Conservation (phyloP, 1,140 invertebrate genomes). For the Andrena cerasifolii region DNA sequence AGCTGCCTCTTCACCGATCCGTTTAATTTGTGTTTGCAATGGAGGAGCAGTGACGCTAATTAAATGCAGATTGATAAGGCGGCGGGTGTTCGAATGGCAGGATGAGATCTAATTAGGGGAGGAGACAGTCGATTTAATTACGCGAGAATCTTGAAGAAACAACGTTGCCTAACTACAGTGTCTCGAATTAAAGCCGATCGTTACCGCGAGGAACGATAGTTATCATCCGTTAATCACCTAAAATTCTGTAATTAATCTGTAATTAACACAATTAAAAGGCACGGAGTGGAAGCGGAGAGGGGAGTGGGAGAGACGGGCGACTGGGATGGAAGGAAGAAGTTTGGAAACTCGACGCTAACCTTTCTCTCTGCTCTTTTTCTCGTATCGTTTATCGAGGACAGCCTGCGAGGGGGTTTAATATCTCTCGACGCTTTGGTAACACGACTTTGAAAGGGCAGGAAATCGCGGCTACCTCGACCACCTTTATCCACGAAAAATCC, state of each 20-base stretch:
- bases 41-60: slow-evolving; percentile 25
- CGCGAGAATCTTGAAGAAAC: slow-evolving; percentile 5
- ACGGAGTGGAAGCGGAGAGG: too few relatives aligned
- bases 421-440: background rate
- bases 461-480: background rate
- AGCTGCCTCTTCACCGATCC: background rate
- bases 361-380: background rate
- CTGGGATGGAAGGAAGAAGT: background rate
- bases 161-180: background rate
- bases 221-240: background rate
- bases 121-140: slow-evolving; percentile 28
- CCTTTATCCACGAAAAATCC: background rate
- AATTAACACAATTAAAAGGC: too few relatives aligned
- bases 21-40: slow-evolving; percentile 23
- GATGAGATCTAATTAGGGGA: slow-evolving; percentile 37
- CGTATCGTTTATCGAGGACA: background rate
- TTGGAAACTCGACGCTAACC: background rate
- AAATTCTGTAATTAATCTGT: background rate
- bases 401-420: background rate
- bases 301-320: too few relatives aligned
- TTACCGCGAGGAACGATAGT: background rate
- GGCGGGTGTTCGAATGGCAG: slow-evolving; percentile 19
- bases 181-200: background rate
- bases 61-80: slow-evolving; percentile 47
- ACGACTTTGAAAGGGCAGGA: background rate